Percentiles rank a stretch among this genome's conserved stretches.
These are phyloP conservation scores for Philopedon plagiatum DNA, from an alignment of 2,888 invertebrate genomes.

Conservation along the genomic window DNA sequence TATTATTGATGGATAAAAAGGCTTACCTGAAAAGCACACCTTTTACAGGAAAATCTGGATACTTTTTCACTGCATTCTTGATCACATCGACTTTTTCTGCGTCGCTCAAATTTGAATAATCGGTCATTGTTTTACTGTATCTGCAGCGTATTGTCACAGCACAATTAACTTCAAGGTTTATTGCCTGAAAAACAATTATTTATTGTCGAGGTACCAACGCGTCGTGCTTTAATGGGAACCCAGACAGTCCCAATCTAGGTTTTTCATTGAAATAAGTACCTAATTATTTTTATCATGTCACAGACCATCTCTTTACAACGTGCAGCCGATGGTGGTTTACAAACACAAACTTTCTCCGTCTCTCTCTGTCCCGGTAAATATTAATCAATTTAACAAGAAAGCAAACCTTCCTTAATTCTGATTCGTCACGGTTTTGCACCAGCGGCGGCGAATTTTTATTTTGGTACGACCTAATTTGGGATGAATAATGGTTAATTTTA, in stretches of 20 bases:
- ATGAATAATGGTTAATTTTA: not conserved
- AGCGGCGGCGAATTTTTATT: not conserved
- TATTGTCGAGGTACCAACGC: not conserved
- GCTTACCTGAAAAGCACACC: constrained; percentile 88
- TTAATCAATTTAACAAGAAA: too few relatives aligned
- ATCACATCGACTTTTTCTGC: constrained; percentile 73
- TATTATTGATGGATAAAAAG: not conserved
- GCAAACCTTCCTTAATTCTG: not conserved
- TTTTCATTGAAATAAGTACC: not conserved
- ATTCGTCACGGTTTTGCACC: not conserved
- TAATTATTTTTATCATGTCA: too few relatives aligned
- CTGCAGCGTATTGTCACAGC: not conserved
- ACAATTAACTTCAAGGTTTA: constrained; percentile 5
- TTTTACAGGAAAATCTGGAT: constrained; percentile 88
- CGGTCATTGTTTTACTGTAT: not conserved
- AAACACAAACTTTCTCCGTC: too few relatives aligned
- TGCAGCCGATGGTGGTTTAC: too few relatives aligned
- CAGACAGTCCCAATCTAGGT: too few relatives aligned
- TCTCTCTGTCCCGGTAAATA: too few relatives aligned
- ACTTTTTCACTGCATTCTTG: constrained; percentile 77
- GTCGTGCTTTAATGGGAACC: not conserved
- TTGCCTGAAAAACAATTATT: not conserved
- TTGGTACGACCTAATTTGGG: too few relatives aligned
- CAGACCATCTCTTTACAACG: not conserved
- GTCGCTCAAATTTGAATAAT: constrained; percentile 23